Base-by-base conservation (phyloP, 64 coral and sea anemone species). In the Pachyseris speciosa region DNA sequence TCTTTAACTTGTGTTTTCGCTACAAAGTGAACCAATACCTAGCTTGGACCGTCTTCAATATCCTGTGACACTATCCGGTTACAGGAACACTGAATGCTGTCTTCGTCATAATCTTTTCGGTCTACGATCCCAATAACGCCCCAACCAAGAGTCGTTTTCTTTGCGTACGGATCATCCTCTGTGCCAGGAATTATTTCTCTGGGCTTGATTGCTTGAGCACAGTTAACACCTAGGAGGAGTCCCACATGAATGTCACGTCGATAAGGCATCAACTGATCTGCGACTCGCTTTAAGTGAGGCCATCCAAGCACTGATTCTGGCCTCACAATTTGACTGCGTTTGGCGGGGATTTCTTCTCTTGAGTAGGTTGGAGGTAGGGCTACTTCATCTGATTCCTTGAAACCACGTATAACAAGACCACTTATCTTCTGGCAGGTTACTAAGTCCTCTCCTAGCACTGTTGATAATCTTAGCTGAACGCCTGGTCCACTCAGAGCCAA, bases 161-260 rank as follows among this genome's bases (percentile, higher is more conserved):
- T 30, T 34, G 69, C 69, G 52, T 80, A 94, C 0, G 86, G 86
- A 29, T 72, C 67, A 48, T 75, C 74, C 2, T 72, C 77, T 17
- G 69, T 69, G 7, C 78, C 69, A 15, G 75, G 42, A 36, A 94
- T 89, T 8, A 94, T 71, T 84, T 94, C 61, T 19, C 76, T 65
- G 40, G 80, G 87, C 45, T 80, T 70, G 19, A 90, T 86, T 7
- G 80, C 87, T 20, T 59, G 80, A 20, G 80, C 24, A 26, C 93
- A 94, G 31, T 94, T 94, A 33, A 69, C 15, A 34, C 92, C 86
- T 63, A 89, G 74, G 7, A 89, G 63, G 34, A 89, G 53, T 36
- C 86, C 78, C 8, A 94, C 69, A 5, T 84, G 66, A 13, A 57
- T 43, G 67, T 90, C 80, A 26, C 69, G 44, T 77, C 43, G 25